Percentiles rank a stretch among this genome's conserved stretches.
Evolutionary conservation across 2,888 invertebrate genomes (phyloP).

Genomic region (Ormia ochracea): DNA sequence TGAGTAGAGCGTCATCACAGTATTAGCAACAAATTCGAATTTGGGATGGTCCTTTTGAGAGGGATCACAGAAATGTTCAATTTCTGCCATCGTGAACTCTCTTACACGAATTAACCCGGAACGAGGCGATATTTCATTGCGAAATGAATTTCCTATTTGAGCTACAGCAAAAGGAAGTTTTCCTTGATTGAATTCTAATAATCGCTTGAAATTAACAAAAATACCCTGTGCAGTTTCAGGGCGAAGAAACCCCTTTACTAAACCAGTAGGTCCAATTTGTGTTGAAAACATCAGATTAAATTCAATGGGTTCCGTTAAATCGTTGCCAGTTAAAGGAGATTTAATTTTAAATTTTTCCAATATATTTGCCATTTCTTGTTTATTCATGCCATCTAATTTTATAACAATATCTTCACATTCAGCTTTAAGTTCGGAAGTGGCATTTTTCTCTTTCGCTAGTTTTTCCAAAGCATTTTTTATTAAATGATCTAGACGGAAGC

Average conservation of each 20-base stretch:
- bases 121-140: slow-evolving; percentile 99
- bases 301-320: slow-evolving; percentile 95
- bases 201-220: slow-evolving; percentile 98
- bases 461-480: slow-evolving; percentile 97
- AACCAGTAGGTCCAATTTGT: slow-evolving; percentile 97
- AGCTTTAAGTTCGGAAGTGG: slow-evolving; percentile 80
- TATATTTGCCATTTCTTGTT: slow-evolving; percentile 91
- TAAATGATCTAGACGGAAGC: slow-evolving; percentile 97
- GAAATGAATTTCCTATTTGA: slow-evolving; percentile 98
- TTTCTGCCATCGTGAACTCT: slow-evolving; percentile 99
- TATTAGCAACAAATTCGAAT: slow-evolving; percentile 86
- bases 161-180: slow-evolving; percentile 98
- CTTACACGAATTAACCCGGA: slow-evolving; percentile 96
- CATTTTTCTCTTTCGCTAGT: slow-evolving; percentile 88
- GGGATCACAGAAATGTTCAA: slow-evolving; percentile 99
- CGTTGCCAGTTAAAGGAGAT: slow-evolving; percentile 96
- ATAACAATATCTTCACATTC: slow-evolving; percentile 74
- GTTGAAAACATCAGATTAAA: slow-evolving; percentile 99
- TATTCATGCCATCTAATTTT: slow-evolving; percentile 91
- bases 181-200: slow-evolving; percentile 98
- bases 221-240: slow-evolving; percentile 99
- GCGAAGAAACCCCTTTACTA: slow-evolving; percentile 93
- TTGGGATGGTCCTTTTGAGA: slow-evolving; percentile 91
- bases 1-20: slow-evolving; percentile 90
- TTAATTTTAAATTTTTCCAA: slow-evolving; percentile 93